Evolutionary conservation across 2,888 invertebrate genomes (phyloP).

Genomic region (Leptinotarsa haldemani): DNA sequence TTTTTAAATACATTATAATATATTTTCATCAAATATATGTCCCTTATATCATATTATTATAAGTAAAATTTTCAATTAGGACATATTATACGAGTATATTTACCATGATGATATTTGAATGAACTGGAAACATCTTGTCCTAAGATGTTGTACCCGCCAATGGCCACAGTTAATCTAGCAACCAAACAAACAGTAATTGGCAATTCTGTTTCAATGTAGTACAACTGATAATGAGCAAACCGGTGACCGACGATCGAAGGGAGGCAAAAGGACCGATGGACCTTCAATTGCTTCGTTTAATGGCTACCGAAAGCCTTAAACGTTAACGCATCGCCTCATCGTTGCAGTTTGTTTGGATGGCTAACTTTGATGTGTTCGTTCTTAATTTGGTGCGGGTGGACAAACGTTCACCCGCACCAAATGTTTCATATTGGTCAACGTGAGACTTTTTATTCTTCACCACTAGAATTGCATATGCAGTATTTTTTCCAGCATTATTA

Average conservation of each 20-base stretch:
- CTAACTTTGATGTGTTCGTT: constrained; percentile 21
- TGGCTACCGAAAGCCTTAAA: constrained; percentile 35
- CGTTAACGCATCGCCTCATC: constrained; percentile 46
- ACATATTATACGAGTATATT: too few species aligned
- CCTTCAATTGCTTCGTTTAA: constrained; percentile 42
- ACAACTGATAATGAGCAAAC: constrained; percentile 53
- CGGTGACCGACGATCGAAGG: constrained; percentile 29
- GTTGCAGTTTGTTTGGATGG: constrained; percentile 36
- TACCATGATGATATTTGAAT: too few species aligned
- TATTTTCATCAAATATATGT: too few species aligned
- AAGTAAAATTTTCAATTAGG: too few species aligned
- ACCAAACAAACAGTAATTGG: constrained; percentile 43
- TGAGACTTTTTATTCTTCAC: too few species aligned
- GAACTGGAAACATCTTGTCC: too few species aligned
- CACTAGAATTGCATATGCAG: too few species aligned
- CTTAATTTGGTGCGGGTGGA: constrained; percentile 7
- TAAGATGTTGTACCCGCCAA: constrained; percentile 24
- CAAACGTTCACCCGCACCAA: too few species aligned
- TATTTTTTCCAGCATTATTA: too few species aligned
- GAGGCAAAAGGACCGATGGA: constrained; percentile 33
- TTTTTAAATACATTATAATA: too few species aligned
- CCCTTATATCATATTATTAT: too few species aligned
- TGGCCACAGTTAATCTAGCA: constrained; percentile 24
- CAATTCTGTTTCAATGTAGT: constrained; percentile 51
- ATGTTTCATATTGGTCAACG: too few species aligned